These are phyloP conservation scores for Alsophila aescularia DNA, from an alignment of 2,888 invertebrate species.

Conservation along the genomic window DNA sequence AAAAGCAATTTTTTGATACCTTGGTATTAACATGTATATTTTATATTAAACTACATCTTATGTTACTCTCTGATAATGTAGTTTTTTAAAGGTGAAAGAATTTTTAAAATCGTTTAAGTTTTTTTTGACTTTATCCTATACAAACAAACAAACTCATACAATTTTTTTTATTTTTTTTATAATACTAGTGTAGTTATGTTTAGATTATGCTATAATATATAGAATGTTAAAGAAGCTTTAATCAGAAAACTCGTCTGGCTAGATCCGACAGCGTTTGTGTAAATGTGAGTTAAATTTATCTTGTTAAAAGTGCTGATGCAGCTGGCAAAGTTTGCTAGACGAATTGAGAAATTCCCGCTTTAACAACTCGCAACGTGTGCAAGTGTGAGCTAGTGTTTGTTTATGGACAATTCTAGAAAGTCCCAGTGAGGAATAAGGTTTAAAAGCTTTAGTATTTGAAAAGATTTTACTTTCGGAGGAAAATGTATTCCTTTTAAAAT, in stretches of 20 bases:
- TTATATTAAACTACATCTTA: too few relatives aligned
- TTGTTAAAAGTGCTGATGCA: slow-evolving; percentile 12
- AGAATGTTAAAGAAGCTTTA: neutral
- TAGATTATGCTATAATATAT: too few relatives aligned
- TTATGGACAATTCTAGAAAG: slow-evolving; percentile 19
- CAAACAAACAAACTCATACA: too few relatives aligned
- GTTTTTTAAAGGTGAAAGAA: too few relatives aligned
- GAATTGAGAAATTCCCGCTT: slow-evolving; percentile 20
- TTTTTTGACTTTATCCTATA: too few relatives aligned
- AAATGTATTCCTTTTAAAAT: slow-evolving; percentile 6
- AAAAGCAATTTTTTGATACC: too few relatives aligned
- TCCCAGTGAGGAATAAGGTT: slow-evolving; percentile 7
- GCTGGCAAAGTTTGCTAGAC: slow-evolving; percentile 16
- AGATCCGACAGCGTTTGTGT: neutral
- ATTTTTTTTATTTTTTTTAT: too few relatives aligned
- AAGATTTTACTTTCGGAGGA: neutral
- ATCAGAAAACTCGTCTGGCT: slow-evolving; percentile 4
- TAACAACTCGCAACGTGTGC: slow-evolving; percentile 7
- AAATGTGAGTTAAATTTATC: slow-evolving; percentile 18
- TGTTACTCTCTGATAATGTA: too few relatives aligned
- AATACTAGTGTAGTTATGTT: too few relatives aligned
- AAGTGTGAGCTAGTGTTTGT: slow-evolving; percentile 18
- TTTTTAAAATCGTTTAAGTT: too few relatives aligned
- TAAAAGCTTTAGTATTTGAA: slow-evolving; percentile 14
- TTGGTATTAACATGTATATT: too few relatives aligned